Conservation (phyloP, 2,888 invertebrate genomes). For the Mythimna vitellina region DNA sequence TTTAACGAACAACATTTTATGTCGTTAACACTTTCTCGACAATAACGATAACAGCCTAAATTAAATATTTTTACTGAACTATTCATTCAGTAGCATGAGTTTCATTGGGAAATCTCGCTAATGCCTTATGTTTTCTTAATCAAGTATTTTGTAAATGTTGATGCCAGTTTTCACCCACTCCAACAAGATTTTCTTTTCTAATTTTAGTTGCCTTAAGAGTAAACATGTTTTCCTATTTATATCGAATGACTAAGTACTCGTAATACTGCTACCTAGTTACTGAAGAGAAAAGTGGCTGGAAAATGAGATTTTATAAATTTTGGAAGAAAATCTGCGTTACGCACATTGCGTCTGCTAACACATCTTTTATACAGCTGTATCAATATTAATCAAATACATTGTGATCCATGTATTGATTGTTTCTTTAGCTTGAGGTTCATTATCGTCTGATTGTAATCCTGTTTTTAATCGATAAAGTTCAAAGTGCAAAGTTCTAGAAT, state of each 20-base stretch:
- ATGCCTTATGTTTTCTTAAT: background rate
- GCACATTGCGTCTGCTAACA: background rate
- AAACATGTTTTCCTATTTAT: slow-evolving; percentile 2
- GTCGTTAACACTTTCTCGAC: background rate
- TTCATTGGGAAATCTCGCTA: slow-evolving; percentile 3
- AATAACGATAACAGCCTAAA: background rate
- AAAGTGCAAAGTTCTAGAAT: background rate
- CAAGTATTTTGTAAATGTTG: background rate
- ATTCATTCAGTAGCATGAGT: background rate
- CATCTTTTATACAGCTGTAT: background rate
- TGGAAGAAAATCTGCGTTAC: background rate
- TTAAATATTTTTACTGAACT: slow-evolving; percentile 6
- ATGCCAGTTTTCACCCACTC: background rate
- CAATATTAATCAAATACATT: slow-evolving; percentile 1
- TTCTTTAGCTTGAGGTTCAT: background rate
- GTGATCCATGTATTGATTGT: background rate
- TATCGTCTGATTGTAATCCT: background rate
- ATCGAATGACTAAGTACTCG: background rate
- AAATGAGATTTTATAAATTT: slow-evolving; percentile 6
- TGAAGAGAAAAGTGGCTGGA: background rate
- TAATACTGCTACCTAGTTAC: background rate
- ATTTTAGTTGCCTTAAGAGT: background rate
- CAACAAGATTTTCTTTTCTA: slow-evolving; percentile 7
- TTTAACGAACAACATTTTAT: background rate
- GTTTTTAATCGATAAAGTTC: background rate